Evolutionary conservation across 2,113 vertebrate species (phyloP), one percentile per base, ranked within the genome.

Genomic region (Melanotaenia duboulayi): DNA sequence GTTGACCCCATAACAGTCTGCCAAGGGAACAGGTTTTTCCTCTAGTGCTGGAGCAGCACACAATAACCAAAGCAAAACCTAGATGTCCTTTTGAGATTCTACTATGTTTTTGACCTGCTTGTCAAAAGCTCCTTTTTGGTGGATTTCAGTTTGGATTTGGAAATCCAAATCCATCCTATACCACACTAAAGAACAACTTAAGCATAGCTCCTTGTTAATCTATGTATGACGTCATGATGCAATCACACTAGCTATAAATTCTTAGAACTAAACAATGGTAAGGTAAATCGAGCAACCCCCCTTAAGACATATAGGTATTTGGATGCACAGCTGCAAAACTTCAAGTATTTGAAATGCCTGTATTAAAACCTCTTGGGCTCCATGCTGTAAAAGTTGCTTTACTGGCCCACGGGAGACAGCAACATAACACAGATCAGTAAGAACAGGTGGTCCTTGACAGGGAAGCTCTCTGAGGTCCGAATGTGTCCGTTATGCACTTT

Each of bases 11-110:
- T 40, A 89, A 78, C 85, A 90, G 81, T 78, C 73, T 65, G 78
- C 59, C 50, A 59, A 57, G 72, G 68, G 76, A 93, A 93, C 91
- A 73, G 82, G 90, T 93, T 93, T 89, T 90, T 91, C 91, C 76
- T 83, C 89, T 73, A 49, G 46, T 51, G 71, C 62, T 24, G 10
- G 49, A 84, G 87, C 62, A 65, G 66, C 74, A 85, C 77, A 86
- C 58, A 78, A 73, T 50, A 71, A 84, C 76, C 83, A 85, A 74
- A 65, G 50, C 67, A 35, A 42, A 59, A 60, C 58, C 58, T 19
- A 17, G 16, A 69, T 74, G 65, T 63, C 62, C 67, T 65, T 64
- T 66, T 6, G 14, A 76, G 57, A 55, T 50, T 61, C 8, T 5
- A 19, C 67, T 67, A 16, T 65, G 37, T 39, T 74, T 49, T 46